phyloP scores from a whole-genome alignment of 2,113 vertebrate species.

The Muntiacus muntjak region DNA sequence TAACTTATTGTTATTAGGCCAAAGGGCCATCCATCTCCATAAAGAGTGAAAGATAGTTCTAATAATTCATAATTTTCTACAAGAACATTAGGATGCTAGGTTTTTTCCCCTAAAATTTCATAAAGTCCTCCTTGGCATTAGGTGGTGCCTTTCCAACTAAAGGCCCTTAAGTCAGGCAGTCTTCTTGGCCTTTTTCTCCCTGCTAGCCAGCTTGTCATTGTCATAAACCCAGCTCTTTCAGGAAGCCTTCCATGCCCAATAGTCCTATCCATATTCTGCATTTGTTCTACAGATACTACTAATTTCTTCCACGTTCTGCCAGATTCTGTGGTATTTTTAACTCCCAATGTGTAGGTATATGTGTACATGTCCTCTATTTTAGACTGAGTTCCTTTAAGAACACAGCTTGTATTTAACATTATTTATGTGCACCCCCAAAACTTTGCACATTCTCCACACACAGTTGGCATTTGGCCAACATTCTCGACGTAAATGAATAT shows the following conservation, averaged over 20 bases:
- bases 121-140: not conserved
- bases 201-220: not conserved
- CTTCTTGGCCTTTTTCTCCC: not conserved
- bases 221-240: not conserved
- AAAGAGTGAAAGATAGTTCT: not conserved
- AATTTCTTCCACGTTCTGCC: fast-evolving
- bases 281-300: not conserved
- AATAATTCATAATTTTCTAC: not conserved
- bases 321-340: not conserved
- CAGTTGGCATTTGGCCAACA: not conserved
- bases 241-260: not conserved
- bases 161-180: not conserved
- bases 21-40: not conserved
- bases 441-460: not conserved
- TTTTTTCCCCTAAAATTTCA: not conserved
- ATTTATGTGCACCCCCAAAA: not conserved
- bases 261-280: not conserved
- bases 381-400: not conserved
- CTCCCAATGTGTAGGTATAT: not conserved
- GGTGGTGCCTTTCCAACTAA: not conserved
- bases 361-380: not conserved
- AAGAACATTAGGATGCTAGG: not conserved
- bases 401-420: not conserved
- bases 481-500: not conserved
- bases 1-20: not conserved